A percentile compares a stretch with the other conserved stretches of the same genome.
These are phyloP conservation scores for Ornithoptera priamus DNA, from an alignment of 2,888 invertebrate species.

Conservation along the genomic window DNA sequence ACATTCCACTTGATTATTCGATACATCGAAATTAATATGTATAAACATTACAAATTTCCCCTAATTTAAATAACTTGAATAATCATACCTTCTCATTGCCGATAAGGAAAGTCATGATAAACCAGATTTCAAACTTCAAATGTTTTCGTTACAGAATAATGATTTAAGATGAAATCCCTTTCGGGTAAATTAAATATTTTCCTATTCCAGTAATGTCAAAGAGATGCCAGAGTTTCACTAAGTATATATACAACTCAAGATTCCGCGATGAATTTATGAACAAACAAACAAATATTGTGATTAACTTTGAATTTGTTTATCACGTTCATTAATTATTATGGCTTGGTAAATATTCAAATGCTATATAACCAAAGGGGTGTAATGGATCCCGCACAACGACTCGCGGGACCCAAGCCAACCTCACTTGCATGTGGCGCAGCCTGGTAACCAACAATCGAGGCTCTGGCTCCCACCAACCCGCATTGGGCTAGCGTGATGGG, in stretches of 20 bases:
- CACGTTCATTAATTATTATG: background rate
- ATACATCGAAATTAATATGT: no score
- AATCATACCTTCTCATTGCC: no score
- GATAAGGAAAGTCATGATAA: background rate
- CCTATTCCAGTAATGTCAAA: constrained; percentile 4
- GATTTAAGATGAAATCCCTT: background rate
- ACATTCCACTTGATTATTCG: no score
- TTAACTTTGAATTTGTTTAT: background rate
- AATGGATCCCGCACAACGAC: no score
- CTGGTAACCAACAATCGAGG: no score
- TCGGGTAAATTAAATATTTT: background rate
- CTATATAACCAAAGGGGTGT: background rate
- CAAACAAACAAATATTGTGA: constrained; percentile 10
- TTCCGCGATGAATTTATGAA: constrained; percentile 2
- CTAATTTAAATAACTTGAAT: no score
- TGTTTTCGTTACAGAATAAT: no score
- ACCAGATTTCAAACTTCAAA: background rate
- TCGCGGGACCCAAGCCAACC: no score
- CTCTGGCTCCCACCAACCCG: no score
- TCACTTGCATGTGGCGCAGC: no score
- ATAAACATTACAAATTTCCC: no score
- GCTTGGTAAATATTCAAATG: background rate
- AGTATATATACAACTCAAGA: background rate
- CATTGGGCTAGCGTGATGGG: no score
- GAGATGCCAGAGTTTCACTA: constrained; percentile 5